A percentile compares a stretch with the other conserved stretches of the same genome.
phyloP scores from a whole-genome alignment of 2,113 vertebrate species.

The Uropsilus gracilis region DNA sequence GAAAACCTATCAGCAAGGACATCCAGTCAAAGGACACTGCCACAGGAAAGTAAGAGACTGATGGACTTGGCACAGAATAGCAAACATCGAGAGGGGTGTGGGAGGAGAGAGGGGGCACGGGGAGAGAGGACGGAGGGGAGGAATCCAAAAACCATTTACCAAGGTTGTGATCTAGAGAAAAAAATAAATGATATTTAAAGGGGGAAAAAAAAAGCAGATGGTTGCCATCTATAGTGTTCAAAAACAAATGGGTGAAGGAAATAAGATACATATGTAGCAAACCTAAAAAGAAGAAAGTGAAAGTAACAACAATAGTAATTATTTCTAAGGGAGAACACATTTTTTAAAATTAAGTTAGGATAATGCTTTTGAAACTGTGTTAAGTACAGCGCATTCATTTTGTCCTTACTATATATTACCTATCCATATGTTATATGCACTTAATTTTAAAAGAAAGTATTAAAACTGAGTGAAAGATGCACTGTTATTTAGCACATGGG shows the following conservation, averaged over 20 bases:
- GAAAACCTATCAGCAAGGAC: too few species aligned
- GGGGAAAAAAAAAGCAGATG: slow-evolving; percentile 34
- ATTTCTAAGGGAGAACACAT: neutral
- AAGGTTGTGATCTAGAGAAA: too few species aligned
- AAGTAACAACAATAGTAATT: neutral
- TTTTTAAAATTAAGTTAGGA: neutral
- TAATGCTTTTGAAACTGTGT: neutral
- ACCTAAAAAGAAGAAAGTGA: neutral
- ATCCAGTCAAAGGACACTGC: too few species aligned
- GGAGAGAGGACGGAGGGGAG: too few species aligned
- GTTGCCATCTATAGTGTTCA: neutral
- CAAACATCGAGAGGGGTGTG: too few species aligned
- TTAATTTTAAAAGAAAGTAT: slow-evolving; percentile 7
- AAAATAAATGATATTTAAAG: too few species aligned
- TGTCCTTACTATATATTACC: neutral
- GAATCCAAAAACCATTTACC: too few species aligned
- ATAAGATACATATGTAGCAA: neutral
- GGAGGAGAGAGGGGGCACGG: too few species aligned
- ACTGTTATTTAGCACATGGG: neutral
- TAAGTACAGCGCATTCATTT: neutral
- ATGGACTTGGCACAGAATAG: too few species aligned
- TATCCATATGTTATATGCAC: neutral
- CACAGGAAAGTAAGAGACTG: too few species aligned
- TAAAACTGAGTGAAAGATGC: neutral
- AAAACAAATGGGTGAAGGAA: neutral